Conservation (phyloP, 2,113 vertebrate species). For the Arizona elegans region DNA sequence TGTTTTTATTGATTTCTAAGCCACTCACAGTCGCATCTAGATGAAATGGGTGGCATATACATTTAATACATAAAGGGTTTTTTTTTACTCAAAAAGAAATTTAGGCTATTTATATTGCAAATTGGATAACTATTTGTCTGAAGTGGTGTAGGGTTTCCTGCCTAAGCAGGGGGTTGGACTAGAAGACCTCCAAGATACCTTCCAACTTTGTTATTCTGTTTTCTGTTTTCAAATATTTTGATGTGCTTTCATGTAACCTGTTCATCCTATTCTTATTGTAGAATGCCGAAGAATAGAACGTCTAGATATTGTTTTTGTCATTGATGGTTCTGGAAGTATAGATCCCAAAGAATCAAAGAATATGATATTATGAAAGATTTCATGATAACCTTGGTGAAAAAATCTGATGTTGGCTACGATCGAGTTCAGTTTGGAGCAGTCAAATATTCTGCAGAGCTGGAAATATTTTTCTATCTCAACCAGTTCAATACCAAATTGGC, state of each 20-base stretch:
- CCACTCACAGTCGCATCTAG: no score
- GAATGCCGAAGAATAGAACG: slow-evolving; percentile 64
- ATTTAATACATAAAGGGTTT: no score
- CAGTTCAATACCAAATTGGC: slow-evolving; percentile 31
- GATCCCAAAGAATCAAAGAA: slow-evolving; percentile 28
- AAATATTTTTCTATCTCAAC: slow-evolving; percentile 58
- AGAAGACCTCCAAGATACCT: no score
- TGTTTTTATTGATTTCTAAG: no score
- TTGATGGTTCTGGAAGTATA: slow-evolving; percentile 68
- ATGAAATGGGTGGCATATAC: no score
- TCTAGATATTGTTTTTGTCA: slow-evolving; percentile 69
- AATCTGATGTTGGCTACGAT: slow-evolving; percentile 59
- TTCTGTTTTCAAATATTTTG: not conserved
- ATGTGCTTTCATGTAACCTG: not conserved
- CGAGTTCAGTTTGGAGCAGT: slow-evolving; percentile 66
- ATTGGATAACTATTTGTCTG: no score
- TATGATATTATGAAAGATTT: slow-evolving; percentile 68
- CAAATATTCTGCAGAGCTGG: slow-evolving; percentile 57
- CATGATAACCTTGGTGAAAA: slow-evolving; percentile 63
- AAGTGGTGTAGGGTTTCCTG: no score
- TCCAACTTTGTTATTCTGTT: no score
- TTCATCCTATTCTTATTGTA: slow-evolving; percentile 31
- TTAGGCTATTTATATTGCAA: no score
- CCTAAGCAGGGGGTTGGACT: no score
- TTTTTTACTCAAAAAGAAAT: not conserved